Evolutionary conservation across 2,888 invertebrate genomes (phyloP).

Genomic region (Plebejus argus): DNA sequence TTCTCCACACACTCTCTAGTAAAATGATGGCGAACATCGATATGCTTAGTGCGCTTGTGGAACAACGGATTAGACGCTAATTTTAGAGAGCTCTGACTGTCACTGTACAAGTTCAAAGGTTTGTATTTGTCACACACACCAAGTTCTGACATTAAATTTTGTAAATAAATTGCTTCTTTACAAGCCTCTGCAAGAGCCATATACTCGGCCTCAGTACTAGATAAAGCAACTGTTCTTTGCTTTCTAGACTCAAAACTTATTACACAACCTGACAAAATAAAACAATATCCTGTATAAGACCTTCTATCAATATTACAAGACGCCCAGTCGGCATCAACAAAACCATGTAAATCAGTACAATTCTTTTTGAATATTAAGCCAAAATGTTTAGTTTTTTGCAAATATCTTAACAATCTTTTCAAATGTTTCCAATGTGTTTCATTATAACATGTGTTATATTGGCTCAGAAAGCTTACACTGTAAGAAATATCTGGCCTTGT

Average conservation of each 20-base stretch:
- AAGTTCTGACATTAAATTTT: background rate
- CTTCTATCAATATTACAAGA: background rate
- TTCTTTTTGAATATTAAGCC: background rate
- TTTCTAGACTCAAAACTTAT: too few species aligned
- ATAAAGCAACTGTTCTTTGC: background rate
- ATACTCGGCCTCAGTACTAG: background rate
- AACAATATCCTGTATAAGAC: conserved; percentile 4
- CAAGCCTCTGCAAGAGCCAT: too few species aligned
- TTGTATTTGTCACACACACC: too few species aligned
- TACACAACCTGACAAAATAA: background rate
- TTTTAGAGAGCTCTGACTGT: conserved; percentile 22
- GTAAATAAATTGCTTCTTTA: too few species aligned
- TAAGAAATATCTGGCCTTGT: conserved; percentile 2
- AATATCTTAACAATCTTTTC: conserved; percentile 3
- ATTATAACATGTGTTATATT: background rate
- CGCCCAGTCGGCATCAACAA: background rate
- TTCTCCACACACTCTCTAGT: background rate
- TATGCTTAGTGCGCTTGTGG: conserved; percentile 32
- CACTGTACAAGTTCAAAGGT: too few species aligned
- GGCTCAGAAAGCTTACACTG: background rate
- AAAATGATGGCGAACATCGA: conserved; percentile 22
- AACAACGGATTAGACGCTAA: conserved; percentile 30
- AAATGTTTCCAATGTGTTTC: background rate
- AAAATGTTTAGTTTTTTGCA: background rate
- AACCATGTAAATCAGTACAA: background rate